Conservation (phyloP, 2,797 vertebrate genomes). For the Carcharodon carcharias region DNA sequence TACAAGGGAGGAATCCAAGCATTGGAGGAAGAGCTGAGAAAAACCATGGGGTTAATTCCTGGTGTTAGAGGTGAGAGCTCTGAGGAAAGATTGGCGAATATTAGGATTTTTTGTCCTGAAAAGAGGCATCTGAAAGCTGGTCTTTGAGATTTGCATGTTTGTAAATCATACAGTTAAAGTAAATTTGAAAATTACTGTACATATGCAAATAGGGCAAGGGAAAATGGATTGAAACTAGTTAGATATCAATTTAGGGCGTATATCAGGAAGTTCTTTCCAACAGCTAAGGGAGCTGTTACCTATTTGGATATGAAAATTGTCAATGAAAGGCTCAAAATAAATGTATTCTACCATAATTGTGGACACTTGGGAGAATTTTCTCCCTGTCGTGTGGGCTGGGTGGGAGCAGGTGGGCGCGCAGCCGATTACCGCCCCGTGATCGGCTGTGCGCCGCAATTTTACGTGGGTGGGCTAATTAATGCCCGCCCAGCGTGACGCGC, state of each 20-base stretch:
- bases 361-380: too few relatives aligned
- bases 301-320: background rate
- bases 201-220: background rate
- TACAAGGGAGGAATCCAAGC: background rate
- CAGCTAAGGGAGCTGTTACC: background rate
- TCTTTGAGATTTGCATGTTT: background rate
- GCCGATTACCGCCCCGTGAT: too few relatives aligned
- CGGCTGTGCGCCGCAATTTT: too few relatives aligned
- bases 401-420: too few relatives aligned
- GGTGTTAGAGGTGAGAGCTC: background rate
- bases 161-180: background rate
- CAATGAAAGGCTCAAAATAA: background rate
- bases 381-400: too few relatives aligned
- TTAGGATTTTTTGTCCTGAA: background rate
- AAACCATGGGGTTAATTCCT: background rate
- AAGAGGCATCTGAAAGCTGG: background rate
- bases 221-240: background rate
- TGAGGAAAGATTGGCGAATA: background rate
- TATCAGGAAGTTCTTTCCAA: background rate
- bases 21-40: background rate
- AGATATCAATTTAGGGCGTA: background rate
- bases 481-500: too few relatives aligned
- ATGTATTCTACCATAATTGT: background rate
- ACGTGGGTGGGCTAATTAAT: too few relatives aligned
- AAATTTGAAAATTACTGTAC: background rate